A percentile compares a stretch with the other conserved stretches of the same genome.
Evolutionary conservation across 2,888 invertebrate species (phyloP).

Genomic region (Tromatobia lineatoria): DNA sequence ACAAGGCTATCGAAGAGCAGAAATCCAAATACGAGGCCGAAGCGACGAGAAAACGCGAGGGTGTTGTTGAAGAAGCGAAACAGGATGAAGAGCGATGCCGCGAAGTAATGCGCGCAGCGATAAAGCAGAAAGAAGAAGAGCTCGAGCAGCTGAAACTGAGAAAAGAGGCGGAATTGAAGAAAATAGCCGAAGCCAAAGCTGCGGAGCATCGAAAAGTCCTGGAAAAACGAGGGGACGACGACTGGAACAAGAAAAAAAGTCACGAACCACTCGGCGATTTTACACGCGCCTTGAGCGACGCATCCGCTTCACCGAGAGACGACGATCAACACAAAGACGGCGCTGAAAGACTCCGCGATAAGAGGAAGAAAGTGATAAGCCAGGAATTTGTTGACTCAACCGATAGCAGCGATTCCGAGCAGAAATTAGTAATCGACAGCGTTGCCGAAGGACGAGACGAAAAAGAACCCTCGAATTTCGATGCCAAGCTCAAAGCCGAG

Average conservation of each 20-base stretch:
- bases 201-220: conserved; percentile 75
- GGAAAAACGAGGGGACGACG: conserved; percentile 67
- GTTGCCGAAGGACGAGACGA: conserved; percentile 71
- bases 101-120: conserved; percentile 74
- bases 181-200: conserved; percentile 73
- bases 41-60: conserved; percentile 70
- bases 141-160: conserved; percentile 75
- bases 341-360: conserved; percentile 76
- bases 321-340: conserved; percentile 70
- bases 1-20: conserved; percentile 76
- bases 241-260: conserved; percentile 72
- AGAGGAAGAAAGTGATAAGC: conserved; percentile 82
- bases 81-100: conserved; percentile 74
- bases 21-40: conserved; percentile 73
- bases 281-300: conserved; percentile 66
- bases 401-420: conserved; percentile 89
- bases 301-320: conserved; percentile 66
- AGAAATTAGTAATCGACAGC: conserved; percentile 87
- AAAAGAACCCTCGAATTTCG: conserved; percentile 73
- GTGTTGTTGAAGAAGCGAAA: conserved; percentile 65
- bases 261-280: conserved; percentile 73
- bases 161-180: conserved; percentile 77
- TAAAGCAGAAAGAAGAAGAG: conserved; percentile 75
- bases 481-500: conserved; percentile 78
- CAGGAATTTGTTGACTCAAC: conserved; percentile 87